Conservation (phyloP, 2,888 invertebrate genomes). For the Cephus spinipes region DNA sequence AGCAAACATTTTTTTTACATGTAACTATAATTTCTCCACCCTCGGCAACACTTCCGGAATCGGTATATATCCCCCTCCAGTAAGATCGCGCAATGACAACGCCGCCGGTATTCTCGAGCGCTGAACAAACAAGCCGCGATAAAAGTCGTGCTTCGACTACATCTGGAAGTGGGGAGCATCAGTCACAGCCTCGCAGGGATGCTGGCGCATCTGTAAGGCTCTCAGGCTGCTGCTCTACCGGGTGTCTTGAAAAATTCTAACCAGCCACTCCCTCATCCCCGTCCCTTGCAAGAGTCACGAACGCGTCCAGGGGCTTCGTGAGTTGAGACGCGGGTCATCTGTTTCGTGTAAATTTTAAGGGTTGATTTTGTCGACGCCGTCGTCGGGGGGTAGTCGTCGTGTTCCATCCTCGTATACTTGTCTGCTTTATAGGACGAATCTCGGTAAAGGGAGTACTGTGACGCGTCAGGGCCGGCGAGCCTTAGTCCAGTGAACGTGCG, state of each 20-base stretch:
- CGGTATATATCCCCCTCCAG: slow-evolving; percentile 4
- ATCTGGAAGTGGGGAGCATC: slow-evolving; percentile 66
- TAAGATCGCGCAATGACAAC: background rate
- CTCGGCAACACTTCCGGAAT: slow-evolving; percentile 7
- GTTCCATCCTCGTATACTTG: too few relatives aligned
- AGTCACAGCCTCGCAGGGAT: slow-evolving; percentile 47
- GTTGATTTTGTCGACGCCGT: too few relatives aligned
- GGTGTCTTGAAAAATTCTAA: slow-evolving; percentile 29
- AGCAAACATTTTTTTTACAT: slow-evolving; percentile 8
- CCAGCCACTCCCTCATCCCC: slow-evolving; percentile 12
- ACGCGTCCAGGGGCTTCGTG: too few relatives aligned
- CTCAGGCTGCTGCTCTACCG: slow-evolving; percentile 30
- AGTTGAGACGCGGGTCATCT: too few relatives aligned
- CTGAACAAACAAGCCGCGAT: slow-evolving; percentile 66
- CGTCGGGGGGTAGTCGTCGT: too few relatives aligned
- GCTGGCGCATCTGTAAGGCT: slow-evolving; percentile 61
- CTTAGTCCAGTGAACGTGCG: too few relatives aligned
- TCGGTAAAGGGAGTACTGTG: too few relatives aligned
- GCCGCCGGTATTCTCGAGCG: slow-evolving; percentile 14
- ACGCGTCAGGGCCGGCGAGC: too few relatives aligned
- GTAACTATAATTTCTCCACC: slow-evolving; percentile 4
- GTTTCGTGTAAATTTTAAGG: too few relatives aligned
- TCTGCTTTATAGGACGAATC: too few relatives aligned
- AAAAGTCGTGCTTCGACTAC: slow-evolving; percentile 59
- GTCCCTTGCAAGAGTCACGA: too few relatives aligned